Conservation (phyloP, 2,113 vertebrate genomes). For the Typhlomys cinereus region DNA sequence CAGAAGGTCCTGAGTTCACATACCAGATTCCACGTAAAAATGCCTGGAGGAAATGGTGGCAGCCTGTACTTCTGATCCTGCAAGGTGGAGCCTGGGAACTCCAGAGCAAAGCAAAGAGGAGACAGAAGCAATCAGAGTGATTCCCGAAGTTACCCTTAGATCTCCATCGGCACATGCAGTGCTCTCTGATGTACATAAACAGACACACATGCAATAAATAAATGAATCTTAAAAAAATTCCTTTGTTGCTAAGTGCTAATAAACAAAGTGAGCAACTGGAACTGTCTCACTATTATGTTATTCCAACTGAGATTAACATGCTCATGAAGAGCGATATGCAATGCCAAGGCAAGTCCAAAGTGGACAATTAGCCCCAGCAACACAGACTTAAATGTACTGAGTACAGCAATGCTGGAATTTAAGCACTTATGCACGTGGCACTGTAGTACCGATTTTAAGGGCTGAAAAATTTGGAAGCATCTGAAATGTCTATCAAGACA, state of each 20-base stretch:
- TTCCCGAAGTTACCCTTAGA: too few species aligned
- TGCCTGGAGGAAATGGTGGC: too few species aligned
- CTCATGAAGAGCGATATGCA: not conserved
- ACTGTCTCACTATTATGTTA: not conserved
- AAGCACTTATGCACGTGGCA: not conserved
- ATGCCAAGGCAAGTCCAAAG: not conserved
- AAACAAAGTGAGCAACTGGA: not conserved
- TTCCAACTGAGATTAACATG: not conserved
- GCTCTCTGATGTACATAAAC: too few species aligned
- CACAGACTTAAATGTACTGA: not conserved
- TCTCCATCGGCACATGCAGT: too few species aligned
- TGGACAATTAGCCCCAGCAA: not conserved
- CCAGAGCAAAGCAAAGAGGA: too few species aligned
- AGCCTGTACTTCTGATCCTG: too few species aligned
- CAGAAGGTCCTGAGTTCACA: too few species aligned
- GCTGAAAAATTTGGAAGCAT: not conserved
- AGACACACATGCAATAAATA: too few species aligned
- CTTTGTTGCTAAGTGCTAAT: not conserved
- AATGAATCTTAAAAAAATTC: too few species aligned
- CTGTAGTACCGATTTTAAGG: not conserved
- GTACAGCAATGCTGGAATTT: not conserved
- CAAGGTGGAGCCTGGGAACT: too few species aligned
- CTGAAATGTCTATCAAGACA: not conserved
- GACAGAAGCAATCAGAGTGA: too few species aligned
- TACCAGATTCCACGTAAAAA: too few species aligned